Base-by-base conservation (phyloP, 1,140 invertebrate genomes). In the Drosophila bipectinata region DNA sequence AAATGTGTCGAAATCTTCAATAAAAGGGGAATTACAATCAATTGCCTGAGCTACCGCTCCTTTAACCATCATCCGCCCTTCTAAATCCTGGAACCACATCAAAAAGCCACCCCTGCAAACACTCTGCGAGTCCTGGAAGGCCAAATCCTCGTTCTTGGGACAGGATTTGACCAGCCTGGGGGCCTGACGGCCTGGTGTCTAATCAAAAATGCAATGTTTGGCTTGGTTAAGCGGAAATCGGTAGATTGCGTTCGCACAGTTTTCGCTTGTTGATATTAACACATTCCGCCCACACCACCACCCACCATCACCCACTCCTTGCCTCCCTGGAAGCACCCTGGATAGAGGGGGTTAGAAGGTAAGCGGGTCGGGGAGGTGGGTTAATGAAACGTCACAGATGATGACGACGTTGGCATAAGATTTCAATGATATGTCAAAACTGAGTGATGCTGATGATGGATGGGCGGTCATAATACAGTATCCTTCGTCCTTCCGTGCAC, bases 151-250 rank as follows among this genome's bases (percentile, higher is more conserved):
- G 34, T 67, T 83, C 74, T 79, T 67, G 69, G 79, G 60, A 28
- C 26, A 28, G 26, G 26, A 66, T 52, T 49, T 69, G 63, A 57
- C 73, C 54, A 73, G 77, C 83, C 80, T 74, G 72, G 68, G 81
- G 73, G 51, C 51, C 64, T 55, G 48, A 59, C 48, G 41, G 72
- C 37, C 72, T 8, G 60, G 71, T 57, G 83, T 83, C 72, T 89
- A 88, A 88, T 88, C 83, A 88, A 88, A 88, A 88, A 89, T 88
- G 83, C 83, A 88, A 88, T 88, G 79, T 88, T 88, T 88, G 83
- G 83, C 83, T 88, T 88, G 83, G 83, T 88, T 88, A 88, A 88
- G 83, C 83, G 83, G 83, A 88, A 88, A 88, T 88, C 84, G 76
- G 75, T 89, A 89, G 83, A 88, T 88, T 88, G 79, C 84, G 83